These are phyloP conservation scores for Pygmarrhopalites habei DNA, from an alignment of 1,140 invertebrate genomes.

Conservation along the genomic window DNA sequence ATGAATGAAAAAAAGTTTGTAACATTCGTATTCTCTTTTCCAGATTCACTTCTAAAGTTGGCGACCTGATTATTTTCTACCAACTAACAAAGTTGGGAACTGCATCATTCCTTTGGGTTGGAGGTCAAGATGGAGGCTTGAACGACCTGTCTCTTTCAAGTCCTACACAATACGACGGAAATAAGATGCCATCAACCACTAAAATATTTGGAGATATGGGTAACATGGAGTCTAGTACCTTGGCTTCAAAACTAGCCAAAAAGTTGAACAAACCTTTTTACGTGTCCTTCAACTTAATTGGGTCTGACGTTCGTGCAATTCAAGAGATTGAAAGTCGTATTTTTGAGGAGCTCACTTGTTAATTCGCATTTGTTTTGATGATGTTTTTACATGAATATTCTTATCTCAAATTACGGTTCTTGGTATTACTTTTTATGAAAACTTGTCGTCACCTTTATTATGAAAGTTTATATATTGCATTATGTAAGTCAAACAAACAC, in stretches of 20 bases:
- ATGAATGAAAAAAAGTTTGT: too few relatives aligned
- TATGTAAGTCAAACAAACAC: too few relatives aligned
- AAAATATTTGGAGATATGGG: neutral
- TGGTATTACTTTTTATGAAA: too few relatives aligned
- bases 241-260: constrained; percentile 5
- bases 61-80: too few relatives aligned
- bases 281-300: neutral
- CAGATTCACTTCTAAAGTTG: too few relatives aligned
- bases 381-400: too few relatives aligned
- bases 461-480: too few relatives aligned
- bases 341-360: constrained; percentile 1
- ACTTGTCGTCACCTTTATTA: too few relatives aligned
- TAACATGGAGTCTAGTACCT: neutral
- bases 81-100: too few relatives aligned
- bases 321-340: neutral
- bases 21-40: too few relatives aligned
- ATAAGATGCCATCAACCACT: neutral
- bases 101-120: constrained; percentile 1
- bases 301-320: neutral
- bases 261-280: neutral
- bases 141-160: neutral
- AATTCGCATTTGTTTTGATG: too few relatives aligned
- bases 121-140: neutral
- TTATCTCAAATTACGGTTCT: too few relatives aligned
- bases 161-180: neutral